Conservation (phyloP, 1,140 invertebrate genomes). For the Diachasmimorpha longicaudata region DNA sequence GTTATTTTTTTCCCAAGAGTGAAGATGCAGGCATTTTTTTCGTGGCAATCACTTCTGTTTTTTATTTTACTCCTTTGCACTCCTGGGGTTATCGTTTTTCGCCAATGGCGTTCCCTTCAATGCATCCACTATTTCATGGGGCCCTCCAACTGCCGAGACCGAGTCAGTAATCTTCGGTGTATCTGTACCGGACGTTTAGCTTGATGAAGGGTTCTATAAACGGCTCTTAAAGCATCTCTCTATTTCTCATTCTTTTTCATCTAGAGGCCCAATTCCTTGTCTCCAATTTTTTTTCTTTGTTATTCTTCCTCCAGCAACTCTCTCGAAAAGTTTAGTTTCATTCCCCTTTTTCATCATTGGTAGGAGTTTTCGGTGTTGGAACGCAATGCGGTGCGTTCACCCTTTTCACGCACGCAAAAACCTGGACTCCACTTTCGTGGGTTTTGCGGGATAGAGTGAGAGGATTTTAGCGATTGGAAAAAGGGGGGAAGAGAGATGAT, state of each 20-base stretch:
- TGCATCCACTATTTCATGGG: constrained; percentile 4
- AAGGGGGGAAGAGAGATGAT: background rate
- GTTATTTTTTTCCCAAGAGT: background rate
- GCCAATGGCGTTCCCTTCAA: constrained; percentile 6
- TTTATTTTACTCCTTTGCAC: background rate
- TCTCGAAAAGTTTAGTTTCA: background rate
- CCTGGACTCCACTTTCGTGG: background rate
- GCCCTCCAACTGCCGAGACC: background rate
- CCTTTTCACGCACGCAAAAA: constrained; percentile 22
- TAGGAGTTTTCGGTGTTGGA: background rate
- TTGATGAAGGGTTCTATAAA: constrained; percentile 62
- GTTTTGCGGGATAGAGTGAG: background rate
- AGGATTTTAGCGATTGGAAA: background rate
- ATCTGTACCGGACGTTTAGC: constrained; percentile 54
- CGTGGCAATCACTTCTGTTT: constrained; percentile 21
- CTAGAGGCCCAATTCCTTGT: background rate
- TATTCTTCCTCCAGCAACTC: background rate
- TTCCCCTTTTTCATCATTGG: constrained; percentile 15
- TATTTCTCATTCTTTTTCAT: background rate
- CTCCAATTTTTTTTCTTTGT: background rate
- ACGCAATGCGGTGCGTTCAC: constrained; percentile 11
- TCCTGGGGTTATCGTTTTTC: constrained; percentile 14
- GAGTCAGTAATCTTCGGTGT: constrained; percentile 45
- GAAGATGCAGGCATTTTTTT: constrained; percentile 13
- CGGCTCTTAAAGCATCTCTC: constrained; percentile 30